Base-by-base conservation (phyloP, 2,888 invertebrate species). In the Eristalinus aeneus region DNA sequence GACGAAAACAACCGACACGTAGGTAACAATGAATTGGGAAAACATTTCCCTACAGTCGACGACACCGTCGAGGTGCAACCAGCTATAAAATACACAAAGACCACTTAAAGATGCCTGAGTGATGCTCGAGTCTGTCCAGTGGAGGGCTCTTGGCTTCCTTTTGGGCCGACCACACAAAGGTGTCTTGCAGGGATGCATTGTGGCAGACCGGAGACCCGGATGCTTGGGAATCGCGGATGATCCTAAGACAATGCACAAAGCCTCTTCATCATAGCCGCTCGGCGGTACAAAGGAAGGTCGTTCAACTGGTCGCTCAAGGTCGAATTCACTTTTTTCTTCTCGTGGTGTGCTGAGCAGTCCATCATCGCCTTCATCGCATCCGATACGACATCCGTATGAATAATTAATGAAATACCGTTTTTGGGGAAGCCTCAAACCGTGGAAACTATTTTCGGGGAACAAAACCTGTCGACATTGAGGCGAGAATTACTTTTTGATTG, bases 231-330 rank as follows among this genome's bases (percentile, higher is more conserved):
- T 27, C 39, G 6, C 12, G 11, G 11, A 36, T 11, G 36, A 16
- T 36, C 32, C 20, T 1, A 16, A 68, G 54, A 11, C n/a, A 64
- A 54, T 78, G 60, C 65, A 69, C 54, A 68, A 67, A 65, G 56
- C 46, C 6, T 53, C 67, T 63, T 16, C 34, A 16, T 32, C 61
- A 61, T 53, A 72, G 61, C 46, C 72, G 46, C 73, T 75, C 34
- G 54, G 46, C 65, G 36, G 73, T 72, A 81, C 82, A 74, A 71
- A 82, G 73, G 82, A 86, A 86, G 86, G 77, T 86, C 86, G 78
- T 82, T 86, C 82, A 86, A 82, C 86, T 71, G 46, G 74, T 54
- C 74, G 32, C 23, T 23, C 86, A 86, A 82, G 86, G 82, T 34
- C 71, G 68, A 53, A 65, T 20, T 22, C n/a, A 22, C 64, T 53